These are phyloP conservation scores for Raja brachyura DNA, from an alignment of 2,113 vertebrate genomes.

Conservation along the genomic window DNA sequence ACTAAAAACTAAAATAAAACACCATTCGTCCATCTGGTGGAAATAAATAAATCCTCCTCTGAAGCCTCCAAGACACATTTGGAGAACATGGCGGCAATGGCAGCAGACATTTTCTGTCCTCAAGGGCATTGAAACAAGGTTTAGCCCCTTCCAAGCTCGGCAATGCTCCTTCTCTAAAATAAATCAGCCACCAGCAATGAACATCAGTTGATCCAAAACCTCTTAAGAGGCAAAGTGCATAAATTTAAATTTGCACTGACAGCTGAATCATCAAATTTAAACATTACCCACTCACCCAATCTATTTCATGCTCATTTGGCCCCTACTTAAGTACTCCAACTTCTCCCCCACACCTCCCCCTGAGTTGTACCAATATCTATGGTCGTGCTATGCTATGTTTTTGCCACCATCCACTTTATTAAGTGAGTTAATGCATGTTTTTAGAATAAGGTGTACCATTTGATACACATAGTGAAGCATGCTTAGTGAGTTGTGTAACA, in stretches of 20 bases:
- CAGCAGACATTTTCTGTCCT: background rate
- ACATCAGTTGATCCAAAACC: background rate
- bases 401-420: background rate
- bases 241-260: background rate
- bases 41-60: background rate
- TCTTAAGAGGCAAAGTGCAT: background rate
- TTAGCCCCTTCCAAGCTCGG: background rate
- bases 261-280: background rate
- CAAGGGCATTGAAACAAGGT: background rate
- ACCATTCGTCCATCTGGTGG: background rate
- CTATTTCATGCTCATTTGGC: background rate
- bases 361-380: background rate
- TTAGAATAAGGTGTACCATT: background rate
- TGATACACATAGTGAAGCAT: background rate
- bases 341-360: background rate
- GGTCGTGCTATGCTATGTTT: too few species aligned
- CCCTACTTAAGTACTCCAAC: background rate
- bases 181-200: background rate
- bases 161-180: background rate
- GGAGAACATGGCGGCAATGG: background rate
- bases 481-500: background rate
- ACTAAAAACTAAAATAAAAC: too few species aligned
- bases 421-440: background rate
- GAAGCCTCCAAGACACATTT: background rate
- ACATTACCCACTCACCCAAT: background rate